These are phyloP conservation scores for Argyrosomus regius DNA, from an alignment of 2,797 vertebrate genomes.

Conservation along the genomic window DNA sequence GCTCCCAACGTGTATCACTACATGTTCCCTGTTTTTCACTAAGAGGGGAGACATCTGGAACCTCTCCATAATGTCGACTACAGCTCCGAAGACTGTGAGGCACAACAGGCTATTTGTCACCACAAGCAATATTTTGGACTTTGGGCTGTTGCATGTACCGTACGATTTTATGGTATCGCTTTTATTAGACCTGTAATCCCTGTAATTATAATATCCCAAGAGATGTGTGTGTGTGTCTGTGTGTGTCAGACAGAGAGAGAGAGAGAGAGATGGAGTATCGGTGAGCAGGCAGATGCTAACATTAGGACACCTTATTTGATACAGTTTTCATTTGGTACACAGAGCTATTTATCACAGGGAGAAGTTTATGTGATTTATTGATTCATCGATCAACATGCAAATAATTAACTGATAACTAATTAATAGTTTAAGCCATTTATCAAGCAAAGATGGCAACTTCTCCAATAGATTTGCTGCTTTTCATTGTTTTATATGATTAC, in stretches of 20 bases:
- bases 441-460: no score
- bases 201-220: neutral
- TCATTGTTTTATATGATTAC: neutral
- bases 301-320: neutral
- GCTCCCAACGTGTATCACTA: conserved; percentile 33
- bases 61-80: neutral
- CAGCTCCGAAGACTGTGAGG: conserved; percentile 12
- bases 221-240: neutral
- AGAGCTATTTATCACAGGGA: neutral
- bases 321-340: neutral
- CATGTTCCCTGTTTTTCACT: neutral
- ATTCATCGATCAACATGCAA: no score
- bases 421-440: no score
- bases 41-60: conserved; percentile 7
- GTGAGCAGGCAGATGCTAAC: neutral
- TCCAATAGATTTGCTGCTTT: no score
- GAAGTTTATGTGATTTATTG: neutral
- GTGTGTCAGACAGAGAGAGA: neutral
- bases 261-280: no score
- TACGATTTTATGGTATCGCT: neutral
- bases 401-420: no score
- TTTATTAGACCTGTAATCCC: conserved; percentile 2
- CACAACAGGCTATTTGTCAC: neutral
- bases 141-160: conserved; percentile 42
- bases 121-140: conserved; percentile 55